Evolutionary conservation across 2,888 invertebrate species (phyloP).

Genomic region (Caenorhabditis wallacei): DNA sequence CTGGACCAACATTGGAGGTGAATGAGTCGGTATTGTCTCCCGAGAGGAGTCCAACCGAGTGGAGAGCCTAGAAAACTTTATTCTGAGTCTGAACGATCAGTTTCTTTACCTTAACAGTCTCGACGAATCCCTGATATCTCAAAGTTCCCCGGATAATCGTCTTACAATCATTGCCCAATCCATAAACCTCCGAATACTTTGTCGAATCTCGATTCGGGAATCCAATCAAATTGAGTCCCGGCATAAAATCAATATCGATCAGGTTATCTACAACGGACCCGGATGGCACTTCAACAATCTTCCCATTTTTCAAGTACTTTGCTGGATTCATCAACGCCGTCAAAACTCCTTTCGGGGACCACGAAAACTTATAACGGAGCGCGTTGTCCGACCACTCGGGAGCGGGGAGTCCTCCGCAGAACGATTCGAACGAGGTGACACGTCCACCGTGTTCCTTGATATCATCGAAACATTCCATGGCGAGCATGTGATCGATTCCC

Average conservation of each 20-base stretch:
- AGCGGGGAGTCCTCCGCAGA: slow-evolving; percentile 97
- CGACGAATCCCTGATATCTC: slow-evolving; percentile 92
- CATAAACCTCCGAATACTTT: slow-evolving; percentile 91
- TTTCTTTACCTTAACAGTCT: slow-evolving; percentile 89
- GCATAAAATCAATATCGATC: slow-evolving; percentile 91
- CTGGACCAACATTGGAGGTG: slow-evolving; percentile 94
- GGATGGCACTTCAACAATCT: slow-evolving; percentile 90
- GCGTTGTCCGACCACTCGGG: slow-evolving; percentile 95
- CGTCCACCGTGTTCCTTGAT: slow-evolving; percentile 91
- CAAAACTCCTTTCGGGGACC: slow-evolving; percentile 96
- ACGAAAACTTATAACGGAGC: slow-evolving; percentile 92
- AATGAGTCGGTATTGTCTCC: slow-evolving; percentile 91
- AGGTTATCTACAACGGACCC: slow-evolving; percentile 92
- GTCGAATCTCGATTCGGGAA: slow-evolving; percentile 97
- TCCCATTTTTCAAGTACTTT: slow-evolving; percentile 90
- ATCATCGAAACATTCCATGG: slow-evolving; percentile 96
- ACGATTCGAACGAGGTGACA: slow-evolving; percentile 95
- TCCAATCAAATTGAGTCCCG: slow-evolving; percentile 95
- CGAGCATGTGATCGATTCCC: slow-evolving; percentile 97
- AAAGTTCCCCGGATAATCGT: slow-evolving; percentile 96
- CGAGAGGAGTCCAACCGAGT: slow-evolving; percentile 92
- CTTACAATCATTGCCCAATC: slow-evolving; percentile 88
- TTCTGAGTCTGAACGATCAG: no score
- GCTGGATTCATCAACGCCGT: slow-evolving; percentile 93
- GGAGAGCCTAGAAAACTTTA: slow-evolving; percentile 86